Evolutionary conservation across 2,113 vertebrate genomes (phyloP).

Genomic region (Lepisosteus oculatus): DNA sequence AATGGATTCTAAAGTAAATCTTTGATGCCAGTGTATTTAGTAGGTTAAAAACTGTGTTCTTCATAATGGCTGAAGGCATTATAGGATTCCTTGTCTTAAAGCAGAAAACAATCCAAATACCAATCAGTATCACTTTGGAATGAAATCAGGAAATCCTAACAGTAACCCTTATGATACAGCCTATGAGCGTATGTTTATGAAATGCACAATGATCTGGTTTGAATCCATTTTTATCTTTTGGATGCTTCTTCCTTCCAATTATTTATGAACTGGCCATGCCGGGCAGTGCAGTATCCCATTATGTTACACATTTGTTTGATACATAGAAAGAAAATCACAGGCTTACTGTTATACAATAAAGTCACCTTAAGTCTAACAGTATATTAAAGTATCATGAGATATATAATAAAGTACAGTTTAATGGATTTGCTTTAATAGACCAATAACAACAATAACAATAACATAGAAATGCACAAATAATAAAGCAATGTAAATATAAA

Average conservation of each 20-base stretch:
- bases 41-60: constrained; percentile 1
- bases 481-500: no score
- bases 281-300: constrained; percentile 54
- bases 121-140: no score
- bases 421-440: no score
- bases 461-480: no score
- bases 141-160: no score
- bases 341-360: no score
- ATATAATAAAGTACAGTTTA: no score
- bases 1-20: constrained; percentile 46
- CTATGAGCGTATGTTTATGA: background rate
- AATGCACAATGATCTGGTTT: background rate
- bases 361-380: no score
- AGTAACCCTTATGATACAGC: background rate
- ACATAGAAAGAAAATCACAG: no score
- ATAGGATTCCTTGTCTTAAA: background rate
- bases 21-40: constrained; percentile 13
- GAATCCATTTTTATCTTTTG: constrained; percentile 24
- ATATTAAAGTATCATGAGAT: no score
- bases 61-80: background rate
- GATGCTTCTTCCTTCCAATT: constrained; percentile 31
- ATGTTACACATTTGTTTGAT: constrained; percentile 13
- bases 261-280: constrained; percentile 46
- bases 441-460: no score
- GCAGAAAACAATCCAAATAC: background rate